Percentiles rank a stretch among this genome's conserved stretches.
Conservation (phyloP, 2,113 vertebrate genomes). For the Neofelis nebulosa region DNA sequence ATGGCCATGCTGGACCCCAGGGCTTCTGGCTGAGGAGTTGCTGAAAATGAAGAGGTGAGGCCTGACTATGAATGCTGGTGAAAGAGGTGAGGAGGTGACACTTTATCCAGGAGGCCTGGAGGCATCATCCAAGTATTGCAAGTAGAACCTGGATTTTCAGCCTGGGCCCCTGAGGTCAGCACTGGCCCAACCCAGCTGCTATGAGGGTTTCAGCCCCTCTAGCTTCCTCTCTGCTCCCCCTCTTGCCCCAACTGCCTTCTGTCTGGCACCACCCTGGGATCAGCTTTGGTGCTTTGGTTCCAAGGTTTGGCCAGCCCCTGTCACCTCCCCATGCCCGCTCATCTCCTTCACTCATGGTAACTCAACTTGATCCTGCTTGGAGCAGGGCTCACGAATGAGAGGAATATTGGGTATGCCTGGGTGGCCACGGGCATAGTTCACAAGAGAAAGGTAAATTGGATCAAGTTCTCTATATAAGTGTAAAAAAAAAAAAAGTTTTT, state of each 20-base stretch:
- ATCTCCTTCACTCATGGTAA: background rate
- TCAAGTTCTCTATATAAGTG: background rate
- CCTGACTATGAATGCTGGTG: background rate
- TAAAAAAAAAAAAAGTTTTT: background rate
- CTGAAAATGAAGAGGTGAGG: background rate
- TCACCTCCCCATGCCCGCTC: background rate
- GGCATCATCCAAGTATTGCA: background rate
- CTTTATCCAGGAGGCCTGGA: background rate
- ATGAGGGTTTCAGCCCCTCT: background rate
- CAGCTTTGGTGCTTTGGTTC: background rate
- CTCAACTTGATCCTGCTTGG: background rate
- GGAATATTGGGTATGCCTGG: background rate
- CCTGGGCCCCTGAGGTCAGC: background rate
- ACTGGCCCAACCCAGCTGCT: background rate
- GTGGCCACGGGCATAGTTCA: background rate
- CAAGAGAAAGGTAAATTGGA: background rate
- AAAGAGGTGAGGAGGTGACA: background rate
- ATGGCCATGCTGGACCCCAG: background rate
- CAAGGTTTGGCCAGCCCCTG: background rate
- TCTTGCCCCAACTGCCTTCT: background rate
- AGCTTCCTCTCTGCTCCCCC: background rate
- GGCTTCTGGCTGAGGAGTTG: background rate
- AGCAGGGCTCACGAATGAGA: background rate
- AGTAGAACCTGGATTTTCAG: background rate
- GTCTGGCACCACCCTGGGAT: background rate